Evolutionary conservation across 2,888 invertebrate genomes (phyloP).

Genomic region (Melanostoma scalare): DNA sequence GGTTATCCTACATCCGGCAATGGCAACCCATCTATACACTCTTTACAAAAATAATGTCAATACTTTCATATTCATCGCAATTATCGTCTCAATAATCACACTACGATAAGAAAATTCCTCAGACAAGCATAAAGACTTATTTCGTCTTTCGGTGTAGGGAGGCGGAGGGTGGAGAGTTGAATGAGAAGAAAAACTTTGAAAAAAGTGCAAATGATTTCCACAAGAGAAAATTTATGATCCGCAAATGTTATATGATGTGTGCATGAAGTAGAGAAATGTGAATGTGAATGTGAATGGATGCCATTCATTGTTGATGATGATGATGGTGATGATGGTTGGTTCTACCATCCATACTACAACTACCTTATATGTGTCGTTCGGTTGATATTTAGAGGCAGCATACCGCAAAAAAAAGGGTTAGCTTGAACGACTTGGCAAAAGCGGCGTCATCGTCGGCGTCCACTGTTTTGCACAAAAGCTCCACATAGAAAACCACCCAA

Average conservation of each 20-base stretch:
- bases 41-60: conserved; percentile 48
- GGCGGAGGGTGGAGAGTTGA: background rate
- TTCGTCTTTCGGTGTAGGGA: background rate
- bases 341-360: background rate
- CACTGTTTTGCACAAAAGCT: conserved; percentile 51
- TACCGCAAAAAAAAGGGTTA: conserved; percentile 65
- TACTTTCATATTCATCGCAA: conserved; percentile 69
- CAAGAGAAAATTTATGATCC: conserved; percentile 73
- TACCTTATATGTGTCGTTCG: conserved; percentile 47
- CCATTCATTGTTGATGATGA: conserved; percentile 63
- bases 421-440: conserved; percentile 17
- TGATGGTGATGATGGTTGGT: conserved; percentile 34
- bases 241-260: conserved; percentile 73
- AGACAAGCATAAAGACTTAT: conserved; percentile 25
- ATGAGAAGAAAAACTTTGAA: conserved; percentile 29
- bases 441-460: conserved; percentile 32
- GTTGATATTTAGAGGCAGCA: conserved; percentile 50
- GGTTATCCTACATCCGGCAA: too few relatives aligned
- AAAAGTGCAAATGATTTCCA: conserved; percentile 72
- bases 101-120: conserved; percentile 56
- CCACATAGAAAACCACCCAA: conserved; percentile 69
- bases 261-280: conserved; percentile 65
- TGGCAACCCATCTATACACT: background rate
- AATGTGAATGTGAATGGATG: conserved; percentile 56
- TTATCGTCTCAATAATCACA: conserved; percentile 72